Evolutionary conservation across 1,140 invertebrate genomes (phyloP), one percentile per base, ranked within the genome.

Genomic region (Drosophila eugracilis): DNA sequence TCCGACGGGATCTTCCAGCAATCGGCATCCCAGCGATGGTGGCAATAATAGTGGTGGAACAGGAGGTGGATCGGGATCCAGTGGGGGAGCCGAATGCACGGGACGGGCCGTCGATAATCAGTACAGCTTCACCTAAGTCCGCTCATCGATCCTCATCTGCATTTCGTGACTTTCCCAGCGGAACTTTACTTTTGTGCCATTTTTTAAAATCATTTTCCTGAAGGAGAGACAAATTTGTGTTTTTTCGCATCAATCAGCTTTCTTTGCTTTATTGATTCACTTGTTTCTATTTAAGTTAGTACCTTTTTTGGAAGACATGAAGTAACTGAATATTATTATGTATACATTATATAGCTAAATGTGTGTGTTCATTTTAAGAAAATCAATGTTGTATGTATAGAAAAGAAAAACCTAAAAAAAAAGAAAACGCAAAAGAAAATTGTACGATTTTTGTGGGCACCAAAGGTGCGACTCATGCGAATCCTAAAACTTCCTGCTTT

Each of bases 71-170:
- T 60, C 57, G 50, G 57, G 57, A 21, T 62, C 37, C 28, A 45
- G 10, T 39, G 44, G 54, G 14, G 69, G 72, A 21, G 58, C 22
- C 39, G 81, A 86, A 37, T 80, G 83, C 54, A 86, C 47, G 36
- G 83, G 91, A 37, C 91, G 94, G 24, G 94, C 94, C 17, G 93
- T 95, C 12, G 94, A 95, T 89, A 95, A 95, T 84, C 94, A 95
- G 76, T 95, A 95, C 86, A 94, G 94, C 91, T 94, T 93, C 92
- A 93, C 94, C 74, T 94, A 93, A 75, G 54, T 49, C 32, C 44
- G 45, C 19, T 52, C 42, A 32, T 21, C 55, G 57, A 66, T 80
- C 49, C 12, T n/a, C 21, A 1, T 6, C 42, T n/a, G 42, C 42
- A 44, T 44, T 45, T 45, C 22, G 58, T 41, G 65, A 41, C 60